phyloP scores from a whole-genome alignment of 2,113 vertebrate species.

The Sturnira hondurensis region DNA sequence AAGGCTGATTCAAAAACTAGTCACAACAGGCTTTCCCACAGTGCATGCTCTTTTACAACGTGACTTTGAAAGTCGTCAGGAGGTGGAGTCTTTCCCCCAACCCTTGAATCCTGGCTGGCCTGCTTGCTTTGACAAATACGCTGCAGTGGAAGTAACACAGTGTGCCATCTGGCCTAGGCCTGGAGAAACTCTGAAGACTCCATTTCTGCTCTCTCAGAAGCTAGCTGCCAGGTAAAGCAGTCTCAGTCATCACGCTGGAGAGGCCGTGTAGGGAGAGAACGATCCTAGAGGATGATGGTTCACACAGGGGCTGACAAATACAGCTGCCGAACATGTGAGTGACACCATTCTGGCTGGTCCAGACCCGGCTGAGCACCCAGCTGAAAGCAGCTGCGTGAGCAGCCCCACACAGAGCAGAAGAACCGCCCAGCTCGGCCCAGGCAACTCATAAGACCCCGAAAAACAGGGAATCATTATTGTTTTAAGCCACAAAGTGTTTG shows the following conservation, averaged over 20 bases:
- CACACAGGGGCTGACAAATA: not conserved
- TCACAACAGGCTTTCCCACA: not conserved
- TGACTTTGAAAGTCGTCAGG: not conserved
- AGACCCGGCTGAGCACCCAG: not conserved
- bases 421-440: not conserved
- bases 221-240: not conserved
- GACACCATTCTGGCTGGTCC: not conserved
- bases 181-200: not conserved
- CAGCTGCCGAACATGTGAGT: not conserved
- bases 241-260: not conserved
- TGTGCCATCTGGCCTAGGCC: not conserved
- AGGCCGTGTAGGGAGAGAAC: not conserved
- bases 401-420: not conserved
- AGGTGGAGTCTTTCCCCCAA: not conserved
- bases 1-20: not conserved
- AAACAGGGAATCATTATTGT: not conserved
- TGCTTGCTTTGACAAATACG: not conserved
- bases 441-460: not conserved
- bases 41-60: not conserved
- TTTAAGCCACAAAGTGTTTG: not conserved
- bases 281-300: not conserved
- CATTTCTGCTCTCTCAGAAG: not conserved
- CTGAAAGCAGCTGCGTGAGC: not conserved
- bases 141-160: not conserved
- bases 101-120: not conserved